A percentile compares a stretch with the other conserved stretches of the same genome.
Evolutionary conservation across 2,888 invertebrate genomes (phyloP).

Genomic region (Cephonodes hylas): DNA sequence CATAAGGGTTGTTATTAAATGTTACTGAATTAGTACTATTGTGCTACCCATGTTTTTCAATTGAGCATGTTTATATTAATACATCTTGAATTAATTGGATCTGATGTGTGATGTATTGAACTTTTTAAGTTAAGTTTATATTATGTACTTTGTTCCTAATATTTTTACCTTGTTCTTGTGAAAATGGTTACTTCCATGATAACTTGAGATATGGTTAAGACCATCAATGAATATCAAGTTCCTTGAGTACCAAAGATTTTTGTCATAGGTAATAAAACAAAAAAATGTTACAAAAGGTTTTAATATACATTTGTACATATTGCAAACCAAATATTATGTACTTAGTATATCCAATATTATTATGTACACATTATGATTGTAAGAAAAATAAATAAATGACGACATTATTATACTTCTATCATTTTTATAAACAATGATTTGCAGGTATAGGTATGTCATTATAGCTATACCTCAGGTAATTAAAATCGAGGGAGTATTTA

Average conservation of each 20-base stretch:
- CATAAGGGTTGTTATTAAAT: neutral
- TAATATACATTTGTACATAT: conserved; percentile 79
- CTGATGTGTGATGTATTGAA: too few relatives aligned
- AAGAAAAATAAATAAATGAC: conserved; percentile 72
- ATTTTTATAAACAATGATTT: conserved; percentile 50
- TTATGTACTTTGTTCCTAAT: too few relatives aligned
- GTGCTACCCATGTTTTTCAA: neutral
- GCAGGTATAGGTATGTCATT: conserved; percentile 28
- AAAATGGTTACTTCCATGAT: too few relatives aligned
- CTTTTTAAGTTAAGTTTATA: too few relatives aligned
- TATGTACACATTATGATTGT: conserved; percentile 68
- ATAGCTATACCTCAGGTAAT: conserved; percentile 17
- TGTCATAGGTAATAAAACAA: neutral
- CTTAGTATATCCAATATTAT: conserved; percentile 56
- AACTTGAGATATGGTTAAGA: too few relatives aligned
- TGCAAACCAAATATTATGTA: conserved; percentile 64
- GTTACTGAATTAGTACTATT: neutral
- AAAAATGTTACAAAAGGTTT: conserved; percentile 35
- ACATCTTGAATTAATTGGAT: too few relatives aligned
- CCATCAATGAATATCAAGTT: too few relatives aligned
- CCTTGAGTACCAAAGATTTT: conserved; percentile 34
- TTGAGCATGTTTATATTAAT: too few relatives aligned
- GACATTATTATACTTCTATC: conserved; percentile 59
- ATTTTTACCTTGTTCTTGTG: too few relatives aligned
- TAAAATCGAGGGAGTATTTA: conserved; percentile 16